Base-by-base conservation (phyloP, 2,888 invertebrate genomes). In the Omphaloscelis lunosa region DNA sequence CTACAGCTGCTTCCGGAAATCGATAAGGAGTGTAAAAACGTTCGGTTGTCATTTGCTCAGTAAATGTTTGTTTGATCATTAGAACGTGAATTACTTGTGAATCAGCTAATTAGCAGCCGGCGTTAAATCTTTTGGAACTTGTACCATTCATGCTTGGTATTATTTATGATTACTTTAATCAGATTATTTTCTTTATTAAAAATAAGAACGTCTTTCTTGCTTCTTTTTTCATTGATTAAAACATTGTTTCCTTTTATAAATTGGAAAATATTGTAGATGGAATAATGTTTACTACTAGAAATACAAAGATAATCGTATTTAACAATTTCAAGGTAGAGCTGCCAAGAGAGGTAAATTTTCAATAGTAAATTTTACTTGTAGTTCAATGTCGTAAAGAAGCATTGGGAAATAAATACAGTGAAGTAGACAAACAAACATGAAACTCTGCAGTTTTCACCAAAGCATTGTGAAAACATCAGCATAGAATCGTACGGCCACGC, bases 11-110 rank as follows among this genome's bases (percentile, higher is more conserved):
- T 75, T 82, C 82, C 68, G 67, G 27, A 34, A 20, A 23, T 41
- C 9, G 71, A 85, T 82, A 82, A 71, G 63, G 48, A 71, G 58
- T 68, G 75, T 59, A n/a, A 71, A 71, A 80, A 68, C 56, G 63
- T 5, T 20, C 15, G n/a, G 39, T 62, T 66, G 58, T 58, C 75
- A 68, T 56, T 80, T 70, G n/a, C 41, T 62, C 23, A 27, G 48
- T 75, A 12, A 65, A 72, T 85, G 72, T 85, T 72, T 72, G 53
- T 65, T 11, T 48, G 12, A n/a, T 69, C 72, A 76, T 82, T 82
- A 53, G 9, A 48, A 41, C 53, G n/a, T 66, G 65, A 59, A 70
- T 7, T 61, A 51, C 29, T 61, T 66, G 15, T 34, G 9, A 56
- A 79, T 70, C 69, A 80, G 58, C 68, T 58, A 63, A 83, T 45